Percentiles rank a stretch among this genome's conserved stretches.
These are phyloP conservation scores for Oncorhynchus clarkii DNA, from an alignment of 2,113 vertebrate genomes.

Conservation along the genomic window DNA sequence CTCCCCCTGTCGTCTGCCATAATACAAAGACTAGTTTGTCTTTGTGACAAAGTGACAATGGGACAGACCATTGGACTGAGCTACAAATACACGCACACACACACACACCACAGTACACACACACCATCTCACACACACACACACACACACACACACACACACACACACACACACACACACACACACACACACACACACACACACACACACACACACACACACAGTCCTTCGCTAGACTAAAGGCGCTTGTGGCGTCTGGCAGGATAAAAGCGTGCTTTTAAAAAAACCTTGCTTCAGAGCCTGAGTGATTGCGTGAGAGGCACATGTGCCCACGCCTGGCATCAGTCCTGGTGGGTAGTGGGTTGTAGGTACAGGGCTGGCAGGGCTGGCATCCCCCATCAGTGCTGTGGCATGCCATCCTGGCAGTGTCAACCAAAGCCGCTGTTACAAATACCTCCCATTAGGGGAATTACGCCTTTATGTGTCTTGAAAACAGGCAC, in stretches of 20 bases:
- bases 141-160: neutral
- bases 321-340: slow-evolving; percentile 21
- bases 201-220: neutral
- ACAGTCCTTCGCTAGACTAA: too few species aligned
- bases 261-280: too few species aligned
- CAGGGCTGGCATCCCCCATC: slow-evolving; percentile 28
- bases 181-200: neutral
- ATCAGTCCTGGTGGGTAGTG: slow-evolving; percentile 36
- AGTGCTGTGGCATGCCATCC: slow-evolving; percentile 32
- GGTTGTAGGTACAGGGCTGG: slow-evolving; percentile 46
- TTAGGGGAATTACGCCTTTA: slow-evolving; percentile 68
- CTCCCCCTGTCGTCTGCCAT: too few species aligned
- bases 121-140: neutral
- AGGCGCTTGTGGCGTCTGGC: slow-evolving; percentile 1
- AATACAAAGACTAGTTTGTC: too few species aligned
- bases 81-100: neutral
- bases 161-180: neutral
- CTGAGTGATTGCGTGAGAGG: slow-evolving; percentile 1
- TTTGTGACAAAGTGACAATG: too few species aligned
- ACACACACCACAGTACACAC: neutral
- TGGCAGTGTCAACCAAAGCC: slow-evolving; percentile 51
- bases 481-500: slow-evolving; percentile 36
- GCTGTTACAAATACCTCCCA: slow-evolving; percentile 64
- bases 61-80: too few species aligned
- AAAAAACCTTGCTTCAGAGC: slow-evolving; percentile 9